phyloP scores from a whole-genome alignment of 2,888 invertebrate species.

The Drosophila peninsularis region DNA sequence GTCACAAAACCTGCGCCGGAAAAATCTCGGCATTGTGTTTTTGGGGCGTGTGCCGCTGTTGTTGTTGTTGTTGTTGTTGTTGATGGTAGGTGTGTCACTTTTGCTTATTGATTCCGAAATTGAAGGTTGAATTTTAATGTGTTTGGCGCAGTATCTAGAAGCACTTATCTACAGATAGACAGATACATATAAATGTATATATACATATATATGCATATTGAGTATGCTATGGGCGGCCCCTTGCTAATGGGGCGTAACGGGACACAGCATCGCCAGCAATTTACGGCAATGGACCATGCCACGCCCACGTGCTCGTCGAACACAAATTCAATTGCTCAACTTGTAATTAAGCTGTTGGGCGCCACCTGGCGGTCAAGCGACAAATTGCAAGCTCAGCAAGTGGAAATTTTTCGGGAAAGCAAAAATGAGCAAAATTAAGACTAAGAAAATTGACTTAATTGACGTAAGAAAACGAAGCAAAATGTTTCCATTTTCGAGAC shows the following conservation, averaged over 20 bases:
- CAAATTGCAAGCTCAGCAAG: background rate
- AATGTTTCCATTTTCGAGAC: too few relatives aligned
- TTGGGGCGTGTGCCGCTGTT: constrained; percentile 33
- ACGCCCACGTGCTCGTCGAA: constrained; percentile 15
- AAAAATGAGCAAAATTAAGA: constrained; percentile 1
- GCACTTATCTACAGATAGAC: constrained; percentile 25
- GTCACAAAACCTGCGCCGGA: constrained; percentile 37
- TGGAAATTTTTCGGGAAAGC: background rate
- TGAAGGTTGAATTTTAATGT: constrained; percentile 66
- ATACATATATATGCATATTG: background rate
- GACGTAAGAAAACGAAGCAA: too few relatives aligned
- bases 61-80: constrained; percentile 12
- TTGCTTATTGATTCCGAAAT: constrained; percentile 66
- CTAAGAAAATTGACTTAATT: background rate
- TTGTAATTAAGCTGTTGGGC: constrained; percentile 33
- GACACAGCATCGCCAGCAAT: constrained; percentile 9
- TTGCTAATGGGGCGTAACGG: constrained; percentile 19
- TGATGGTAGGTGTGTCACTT: constrained; percentile 41
- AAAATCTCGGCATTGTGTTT: constrained; percentile 42
- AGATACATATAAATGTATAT: background rate
- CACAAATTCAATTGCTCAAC: constrained; percentile 35
- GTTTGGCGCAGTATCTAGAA: constrained; percentile 27
- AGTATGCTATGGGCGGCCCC: background rate
- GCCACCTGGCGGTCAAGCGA: constrained; percentile 24
- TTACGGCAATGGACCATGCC: constrained; percentile 1